These are phyloP conservation scores for Amphipoea oculea DNA, from an alignment of 2,888 invertebrate species.

Conservation along the genomic window DNA sequence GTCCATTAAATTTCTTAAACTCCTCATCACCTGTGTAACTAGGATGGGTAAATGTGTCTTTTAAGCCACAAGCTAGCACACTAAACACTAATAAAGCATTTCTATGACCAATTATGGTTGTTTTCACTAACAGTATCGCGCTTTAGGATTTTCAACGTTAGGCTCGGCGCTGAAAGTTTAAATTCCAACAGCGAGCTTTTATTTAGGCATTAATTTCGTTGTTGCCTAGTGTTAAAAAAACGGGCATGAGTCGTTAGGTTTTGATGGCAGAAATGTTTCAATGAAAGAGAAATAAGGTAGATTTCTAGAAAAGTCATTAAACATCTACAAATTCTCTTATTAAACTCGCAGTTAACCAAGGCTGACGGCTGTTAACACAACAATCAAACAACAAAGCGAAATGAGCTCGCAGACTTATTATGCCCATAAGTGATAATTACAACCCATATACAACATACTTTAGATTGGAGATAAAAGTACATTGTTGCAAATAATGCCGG, in stretches of 20 bases:
- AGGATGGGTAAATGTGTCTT: not conserved
- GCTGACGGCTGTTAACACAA: slow-evolving; percentile 4
- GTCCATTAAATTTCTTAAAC: not conserved
- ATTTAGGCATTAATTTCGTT: not conserved
- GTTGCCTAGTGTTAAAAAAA: not conserved
- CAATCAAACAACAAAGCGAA: slow-evolving; percentile 28
- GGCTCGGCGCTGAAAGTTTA: not conserved
- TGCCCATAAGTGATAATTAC: slow-evolving; percentile 48
- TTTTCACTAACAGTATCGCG: not conserved
- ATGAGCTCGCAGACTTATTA: slow-evolving; percentile 25
- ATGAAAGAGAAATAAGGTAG: not conserved
- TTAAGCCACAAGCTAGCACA: not conserved
- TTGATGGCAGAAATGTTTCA: too few relatives aligned
- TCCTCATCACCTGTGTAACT: not conserved
- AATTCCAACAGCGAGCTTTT: not conserved
- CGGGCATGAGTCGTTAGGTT: too few relatives aligned
- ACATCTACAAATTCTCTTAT: not conserved
- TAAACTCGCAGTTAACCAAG: not conserved
- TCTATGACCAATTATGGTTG: not conserved
- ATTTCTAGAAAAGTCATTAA: not conserved
- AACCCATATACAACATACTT: slow-evolving; percentile 35
- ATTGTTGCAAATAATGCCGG: slow-evolving; percentile 31
- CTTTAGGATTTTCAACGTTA: not conserved
- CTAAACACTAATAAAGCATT: not conserved
- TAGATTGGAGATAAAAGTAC: slow-evolving; percentile 49